Conservation (phyloP, 2,888 invertebrate genomes). For the Trachelus iudaicus region DNA sequence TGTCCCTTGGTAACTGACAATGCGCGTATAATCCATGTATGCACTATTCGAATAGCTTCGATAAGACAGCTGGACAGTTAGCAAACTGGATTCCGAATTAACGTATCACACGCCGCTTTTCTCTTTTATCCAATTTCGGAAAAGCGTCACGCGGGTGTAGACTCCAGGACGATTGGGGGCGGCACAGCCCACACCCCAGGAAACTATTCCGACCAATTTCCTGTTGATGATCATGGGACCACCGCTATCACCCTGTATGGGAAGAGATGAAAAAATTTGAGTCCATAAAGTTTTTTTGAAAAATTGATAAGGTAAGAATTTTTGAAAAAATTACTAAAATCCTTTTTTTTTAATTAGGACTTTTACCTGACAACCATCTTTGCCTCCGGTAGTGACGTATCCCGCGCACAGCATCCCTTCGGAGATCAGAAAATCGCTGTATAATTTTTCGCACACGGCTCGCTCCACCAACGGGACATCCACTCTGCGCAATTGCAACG, state of each 20-base stretch:
- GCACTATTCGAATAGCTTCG: not conserved
- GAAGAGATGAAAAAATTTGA: not conserved
- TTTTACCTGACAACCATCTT: constrained; percentile 71
- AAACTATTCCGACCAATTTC: constrained; percentile 69
- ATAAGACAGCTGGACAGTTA: not conserved
- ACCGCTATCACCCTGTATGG: constrained; percentile 71
- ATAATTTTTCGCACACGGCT: not conserved
- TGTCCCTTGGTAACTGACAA: not conserved
- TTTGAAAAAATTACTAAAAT: too few relatives aligned
- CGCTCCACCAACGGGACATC: not conserved
- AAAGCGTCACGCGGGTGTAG: constrained; percentile 68
- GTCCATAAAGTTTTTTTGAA: not conserved
- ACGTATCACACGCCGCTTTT: constrained; percentile 35
- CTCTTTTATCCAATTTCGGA: constrained; percentile 64
- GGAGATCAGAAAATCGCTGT: constrained; percentile 55
- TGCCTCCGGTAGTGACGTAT: constrained; percentile 69
- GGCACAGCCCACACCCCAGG: constrained; percentile 72
- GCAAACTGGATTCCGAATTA: not conserved
- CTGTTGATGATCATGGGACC: constrained; percentile 69
- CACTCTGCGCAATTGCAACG: not conserved
- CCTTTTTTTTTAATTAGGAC: not conserved
- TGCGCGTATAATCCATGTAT: not conserved
- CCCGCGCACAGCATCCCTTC: constrained; percentile 73
- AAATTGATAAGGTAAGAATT: too few relatives aligned
- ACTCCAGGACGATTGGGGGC: constrained; percentile 69